Evolutionary conservation across 2,888 invertebrate genomes (phyloP).

Genomic region (Terebella lapidaria): DNA sequence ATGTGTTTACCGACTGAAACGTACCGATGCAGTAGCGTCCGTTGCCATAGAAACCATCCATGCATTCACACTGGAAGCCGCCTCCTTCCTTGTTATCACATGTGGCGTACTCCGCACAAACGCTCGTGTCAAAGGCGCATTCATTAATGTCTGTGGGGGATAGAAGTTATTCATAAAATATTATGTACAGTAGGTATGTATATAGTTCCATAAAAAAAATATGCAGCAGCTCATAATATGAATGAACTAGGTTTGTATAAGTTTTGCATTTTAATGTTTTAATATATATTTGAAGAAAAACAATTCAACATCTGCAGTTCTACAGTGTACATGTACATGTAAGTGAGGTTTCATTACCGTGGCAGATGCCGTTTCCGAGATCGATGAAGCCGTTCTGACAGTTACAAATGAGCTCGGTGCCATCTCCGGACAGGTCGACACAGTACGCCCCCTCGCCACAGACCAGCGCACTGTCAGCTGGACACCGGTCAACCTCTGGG

Average conservation of each 20-base stretch:
- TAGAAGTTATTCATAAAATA: no score
- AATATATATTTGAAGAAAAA: no score
- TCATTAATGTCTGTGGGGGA: background rate
- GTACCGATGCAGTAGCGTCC: background rate
- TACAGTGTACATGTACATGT: no score
- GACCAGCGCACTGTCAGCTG: background rate
- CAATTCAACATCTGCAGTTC: no score
- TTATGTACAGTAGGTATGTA: no score
- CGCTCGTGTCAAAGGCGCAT: background rate
- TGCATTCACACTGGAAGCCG: background rate
- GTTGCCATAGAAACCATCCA: background rate
- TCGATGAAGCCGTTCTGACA: conserved; percentile 1
- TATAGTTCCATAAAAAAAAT: no score
- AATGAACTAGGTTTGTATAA: no score
- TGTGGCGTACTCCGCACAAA: background rate
- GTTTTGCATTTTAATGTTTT: no score
- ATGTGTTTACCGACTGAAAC: no score
- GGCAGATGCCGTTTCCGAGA: conserved; percentile 1
- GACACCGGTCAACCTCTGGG: conserved; percentile 5
- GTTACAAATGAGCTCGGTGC: background rate
- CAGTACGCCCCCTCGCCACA: conserved; percentile 2
- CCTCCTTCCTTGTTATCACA: background rate
- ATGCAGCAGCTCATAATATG: no score
- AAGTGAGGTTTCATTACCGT: no score
- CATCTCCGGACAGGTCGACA: background rate